These are phyloP conservation scores for Pogonophryne albipinna DNA, from an alignment of 2,797 vertebrate genomes.

Conservation along the genomic window DNA sequence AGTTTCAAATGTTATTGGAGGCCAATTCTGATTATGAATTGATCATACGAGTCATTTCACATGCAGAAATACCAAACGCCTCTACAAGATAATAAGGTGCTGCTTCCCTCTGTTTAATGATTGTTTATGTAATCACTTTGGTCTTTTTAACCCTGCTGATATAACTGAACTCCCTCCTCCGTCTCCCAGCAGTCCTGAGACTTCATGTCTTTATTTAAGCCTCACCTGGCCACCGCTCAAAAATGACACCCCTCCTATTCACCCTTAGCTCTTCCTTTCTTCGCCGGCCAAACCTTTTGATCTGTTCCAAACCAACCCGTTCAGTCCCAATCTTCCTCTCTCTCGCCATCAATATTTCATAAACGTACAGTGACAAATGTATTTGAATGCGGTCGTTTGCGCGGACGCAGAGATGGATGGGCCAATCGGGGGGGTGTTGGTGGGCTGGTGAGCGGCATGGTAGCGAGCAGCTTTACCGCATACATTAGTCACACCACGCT, in stretches of 20 bases:
- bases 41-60: background rate
- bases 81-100: background rate
- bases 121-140: no score
- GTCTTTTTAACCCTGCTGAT: constrained; percentile 11
- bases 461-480: constrained; percentile 84
- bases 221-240: constrained; percentile 41
- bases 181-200: constrained; percentile 13
- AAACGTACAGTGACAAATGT: constrained; percentile 87
- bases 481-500: constrained; percentile 81
- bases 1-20: background rate
- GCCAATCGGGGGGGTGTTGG: constrained; percentile 74
- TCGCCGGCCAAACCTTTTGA: constrained; percentile 59
- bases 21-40: background rate
- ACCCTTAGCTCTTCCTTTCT: constrained; percentile 39
- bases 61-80: background rate
- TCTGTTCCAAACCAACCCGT: constrained; percentile 67
- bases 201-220: constrained; percentile 47
- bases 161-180: constrained; percentile 3
- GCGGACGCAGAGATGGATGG: constrained; percentile 94
- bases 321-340: constrained; percentile 51
- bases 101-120: background rate
- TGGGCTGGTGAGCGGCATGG: constrained; percentile 77
- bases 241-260: constrained; percentile 36
- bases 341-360: constrained; percentile 85
- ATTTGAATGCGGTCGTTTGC: constrained; percentile 84